These are phyloP conservation scores for Rhagophthalmus giganteus DNA, from an alignment of 2,888 invertebrate species.

Conservation along the genomic window DNA sequence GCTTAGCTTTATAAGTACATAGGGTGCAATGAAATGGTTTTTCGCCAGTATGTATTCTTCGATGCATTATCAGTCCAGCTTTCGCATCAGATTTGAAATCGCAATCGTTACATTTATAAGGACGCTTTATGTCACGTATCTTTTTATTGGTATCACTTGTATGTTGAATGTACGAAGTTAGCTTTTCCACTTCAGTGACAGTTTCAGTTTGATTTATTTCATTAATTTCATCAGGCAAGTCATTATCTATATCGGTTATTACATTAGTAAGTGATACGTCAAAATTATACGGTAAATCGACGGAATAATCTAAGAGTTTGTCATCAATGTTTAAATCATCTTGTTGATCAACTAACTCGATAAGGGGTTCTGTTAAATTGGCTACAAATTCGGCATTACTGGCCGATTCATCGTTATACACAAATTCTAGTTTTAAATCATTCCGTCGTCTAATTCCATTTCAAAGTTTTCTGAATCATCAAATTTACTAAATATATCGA, in stretches of 20 bases:
- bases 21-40: background rate
- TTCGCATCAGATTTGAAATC: background rate
- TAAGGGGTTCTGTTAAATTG: background rate
- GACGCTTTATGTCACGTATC: background rate
- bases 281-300: background rate
- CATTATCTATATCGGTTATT: too few species aligned
- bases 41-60: background rate
- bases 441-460: background rate
- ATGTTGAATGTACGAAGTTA: background rate
- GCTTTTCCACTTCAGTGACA: too few species aligned
- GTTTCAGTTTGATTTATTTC: too few species aligned
- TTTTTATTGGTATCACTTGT: background rate
- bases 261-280: background rate
- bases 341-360: background rate
- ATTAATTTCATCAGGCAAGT: too few species aligned
- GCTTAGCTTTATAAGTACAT: background rate
- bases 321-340: background rate
- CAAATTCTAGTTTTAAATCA: background rate
- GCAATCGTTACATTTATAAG: background rate
- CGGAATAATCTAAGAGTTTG: background rate
- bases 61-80: background rate
- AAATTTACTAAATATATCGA: too few species aligned
- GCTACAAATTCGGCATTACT: too few species aligned
- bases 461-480: background rate
- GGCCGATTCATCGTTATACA: background rate